phyloP scores from a whole-genome alignment of 2,888 invertebrate genomes.

The Plagiodera versicolora region DNA sequence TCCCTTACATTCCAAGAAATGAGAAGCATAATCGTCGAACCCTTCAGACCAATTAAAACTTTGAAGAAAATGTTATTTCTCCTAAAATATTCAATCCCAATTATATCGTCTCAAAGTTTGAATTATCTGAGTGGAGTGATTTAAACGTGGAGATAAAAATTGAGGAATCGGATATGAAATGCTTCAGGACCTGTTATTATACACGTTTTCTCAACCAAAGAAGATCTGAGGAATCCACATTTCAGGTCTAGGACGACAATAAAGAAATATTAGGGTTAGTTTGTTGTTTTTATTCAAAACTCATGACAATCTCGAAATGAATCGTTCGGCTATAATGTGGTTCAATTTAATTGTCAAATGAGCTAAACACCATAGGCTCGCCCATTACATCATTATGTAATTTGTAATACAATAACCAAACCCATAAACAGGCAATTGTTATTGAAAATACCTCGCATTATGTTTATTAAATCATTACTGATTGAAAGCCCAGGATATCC shows the following conservation, averaged over 20 bases:
- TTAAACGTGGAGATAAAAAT: background rate
- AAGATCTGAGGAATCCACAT: too few species aligned
- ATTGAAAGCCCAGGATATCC: slow-evolving; percentile 49
- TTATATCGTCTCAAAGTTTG: slow-evolving; percentile 19
- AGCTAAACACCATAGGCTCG: slow-evolving; percentile 15
- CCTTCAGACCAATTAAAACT: slow-evolving; percentile 41
- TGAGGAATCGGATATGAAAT: background rate
- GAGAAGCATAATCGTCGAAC: slow-evolving; percentile 33
- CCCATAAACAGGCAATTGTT: slow-evolving; percentile 37
- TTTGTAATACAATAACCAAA: slow-evolving; percentile 43
- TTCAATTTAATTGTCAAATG: background rate
- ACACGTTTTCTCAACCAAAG: too few species aligned
- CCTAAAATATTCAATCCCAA: slow-evolving; percentile 37
- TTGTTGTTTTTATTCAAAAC: too few species aligned
- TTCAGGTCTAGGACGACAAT: too few species aligned
- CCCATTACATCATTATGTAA: slow-evolving; percentile 39
- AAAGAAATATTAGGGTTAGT: too few species aligned
- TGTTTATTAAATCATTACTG: slow-evolving; percentile 52
- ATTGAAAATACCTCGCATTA: slow-evolving; percentile 39
- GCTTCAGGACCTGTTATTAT: too few species aligned
- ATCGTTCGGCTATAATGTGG: background rate
- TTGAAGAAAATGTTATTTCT: slow-evolving; percentile 34
- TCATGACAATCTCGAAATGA: background rate
- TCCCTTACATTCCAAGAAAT: slow-evolving; percentile 30
- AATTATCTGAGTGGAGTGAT: background rate